phyloP scores from a whole-genome alignment of 2,888 invertebrate species.

The Halictus ligatus region DNA sequence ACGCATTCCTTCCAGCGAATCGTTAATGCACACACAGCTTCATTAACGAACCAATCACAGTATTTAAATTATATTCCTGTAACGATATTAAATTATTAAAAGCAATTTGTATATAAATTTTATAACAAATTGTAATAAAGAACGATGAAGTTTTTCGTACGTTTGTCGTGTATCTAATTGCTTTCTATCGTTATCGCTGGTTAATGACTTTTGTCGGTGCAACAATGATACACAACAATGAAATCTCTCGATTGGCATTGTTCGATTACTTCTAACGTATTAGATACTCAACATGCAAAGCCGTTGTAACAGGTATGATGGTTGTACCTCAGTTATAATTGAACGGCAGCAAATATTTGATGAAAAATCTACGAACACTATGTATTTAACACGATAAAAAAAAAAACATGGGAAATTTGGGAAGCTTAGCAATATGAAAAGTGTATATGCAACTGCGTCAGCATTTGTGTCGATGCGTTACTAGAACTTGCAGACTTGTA shows the following conservation, averaged over 20 bases:
- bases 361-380: conserved; percentile 16
- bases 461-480: not conserved
- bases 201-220: conserved; percentile 18
- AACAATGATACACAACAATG: conserved; percentile 22
- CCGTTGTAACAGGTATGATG: not conserved
- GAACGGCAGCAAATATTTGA: conserved; percentile 6
- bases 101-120: conserved; percentile 14
- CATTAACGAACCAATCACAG: not conserved
- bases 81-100: conserved; percentile 2
- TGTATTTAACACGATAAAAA: conserved; percentile 23
- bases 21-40: not conserved
- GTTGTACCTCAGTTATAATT: not conserved
- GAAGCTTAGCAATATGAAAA: conserved; percentile 37
- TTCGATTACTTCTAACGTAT: conserved; percentile 6
- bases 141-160: not conserved
- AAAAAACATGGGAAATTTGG: conserved; percentile 26
- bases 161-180: not conserved
- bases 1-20: conserved; percentile 2
- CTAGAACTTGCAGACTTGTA: not conserved
- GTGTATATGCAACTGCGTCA: conserved; percentile 46
- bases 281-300: not conserved
- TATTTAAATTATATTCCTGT: not conserved
- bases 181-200: not conserved
- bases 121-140: conserved; percentile 7
- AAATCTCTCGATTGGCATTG: conserved; percentile 1